Base-by-base conservation (phyloP, 2,113 vertebrate genomes). In the Engraulis encrasicolus region DNA sequence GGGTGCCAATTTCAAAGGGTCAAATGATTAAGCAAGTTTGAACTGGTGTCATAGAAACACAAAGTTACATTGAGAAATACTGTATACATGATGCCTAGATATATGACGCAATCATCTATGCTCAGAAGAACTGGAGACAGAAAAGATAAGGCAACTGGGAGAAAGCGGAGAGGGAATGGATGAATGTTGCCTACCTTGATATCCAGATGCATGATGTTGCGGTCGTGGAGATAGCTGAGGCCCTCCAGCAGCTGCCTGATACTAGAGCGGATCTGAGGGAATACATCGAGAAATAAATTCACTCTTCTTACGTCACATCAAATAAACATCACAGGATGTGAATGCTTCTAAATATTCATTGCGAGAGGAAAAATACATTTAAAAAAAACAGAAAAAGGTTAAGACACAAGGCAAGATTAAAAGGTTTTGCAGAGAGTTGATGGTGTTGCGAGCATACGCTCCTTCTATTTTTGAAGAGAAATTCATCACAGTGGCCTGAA, bases 171-270 rank as follows among this genome's bases (percentile, higher is more conserved):
- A 27, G 78, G 27, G 20, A 81, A 61, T 7, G 49, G n/a, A 81
- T 37, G 34, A 38, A 82, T 6, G 31, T 20, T 20, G 54, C 58
- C 71, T 87, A 96, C 98, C 97, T 99, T 99, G 85, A 99, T 95
- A 86, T 99, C 98, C 79, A 99, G 92, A 89, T 99, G 98, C 80
- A 99, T 91, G 85, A 99, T 94, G 1, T 91, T 94, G 78, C 92
- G 94, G 89, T 95, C 95, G 85, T 99, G 98, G 84, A 99, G 95
- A 89, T 98, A 99, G 86, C 92, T 89, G 85, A 99, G 80, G 14
- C 98, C 98, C 81, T 97, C 97, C 18, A 99, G 92, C 78, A 99
- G 87, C 45, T 99, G 98, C 83, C 94, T 94, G 88, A 99, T 94
- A 87, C 96, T 97, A 6, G 94, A 95, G 40, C 96, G 96, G 78